A percentile compares a stretch with the other conserved stretches of the same genome.
phyloP scores from a whole-genome alignment of 2,888 invertebrate species.

The Cloeon dipterum region DNA sequence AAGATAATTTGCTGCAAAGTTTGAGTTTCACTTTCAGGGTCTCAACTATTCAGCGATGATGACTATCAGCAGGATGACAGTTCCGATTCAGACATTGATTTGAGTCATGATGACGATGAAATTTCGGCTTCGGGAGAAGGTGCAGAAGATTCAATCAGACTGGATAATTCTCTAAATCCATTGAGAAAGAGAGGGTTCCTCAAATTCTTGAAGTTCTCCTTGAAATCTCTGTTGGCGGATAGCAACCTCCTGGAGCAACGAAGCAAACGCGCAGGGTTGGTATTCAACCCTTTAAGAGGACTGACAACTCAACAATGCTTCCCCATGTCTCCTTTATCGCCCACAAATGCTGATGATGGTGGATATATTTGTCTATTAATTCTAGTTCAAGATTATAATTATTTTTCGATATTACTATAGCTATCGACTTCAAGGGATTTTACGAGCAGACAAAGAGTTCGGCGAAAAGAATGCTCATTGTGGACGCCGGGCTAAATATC shows the following conservation, averaged over 20 bases:
- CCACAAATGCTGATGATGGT: conserved; percentile 8
- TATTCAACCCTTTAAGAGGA: conserved; percentile 21
- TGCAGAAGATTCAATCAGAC: too few relatives aligned
- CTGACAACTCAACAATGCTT: conserved; percentile 16
- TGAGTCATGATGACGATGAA: conserved; percentile 5
- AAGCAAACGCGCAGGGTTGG: conserved; percentile 19
- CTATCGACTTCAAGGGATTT: conserved; percentile 17
- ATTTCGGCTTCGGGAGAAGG: conserved; percentile 5
- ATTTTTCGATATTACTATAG: conserved; percentile 10
- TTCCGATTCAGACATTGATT: too few relatives aligned
- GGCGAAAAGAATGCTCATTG: conserved; percentile 19
- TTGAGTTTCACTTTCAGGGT: too few relatives aligned
- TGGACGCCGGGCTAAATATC: conserved; percentile 21
- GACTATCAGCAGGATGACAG: too few relatives aligned
- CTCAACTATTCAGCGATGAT: too few relatives aligned
- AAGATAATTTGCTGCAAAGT: too few relatives aligned
- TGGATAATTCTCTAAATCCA: too few relatives aligned
- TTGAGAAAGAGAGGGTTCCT: conserved; percentile 7
- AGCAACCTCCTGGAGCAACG: conserved; percentile 16
- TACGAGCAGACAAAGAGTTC: conserved; percentile 18
- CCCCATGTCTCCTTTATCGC: conserved; percentile 19
- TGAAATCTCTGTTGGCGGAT: conserved; percentile 12
- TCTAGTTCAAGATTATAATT: background rate
- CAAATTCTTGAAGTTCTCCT: conserved; percentile 10
- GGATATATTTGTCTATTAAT: background rate